Base-by-base conservation (phyloP, 2,797 vertebrate genomes). In the Macroramphosus scolopax region DNA sequence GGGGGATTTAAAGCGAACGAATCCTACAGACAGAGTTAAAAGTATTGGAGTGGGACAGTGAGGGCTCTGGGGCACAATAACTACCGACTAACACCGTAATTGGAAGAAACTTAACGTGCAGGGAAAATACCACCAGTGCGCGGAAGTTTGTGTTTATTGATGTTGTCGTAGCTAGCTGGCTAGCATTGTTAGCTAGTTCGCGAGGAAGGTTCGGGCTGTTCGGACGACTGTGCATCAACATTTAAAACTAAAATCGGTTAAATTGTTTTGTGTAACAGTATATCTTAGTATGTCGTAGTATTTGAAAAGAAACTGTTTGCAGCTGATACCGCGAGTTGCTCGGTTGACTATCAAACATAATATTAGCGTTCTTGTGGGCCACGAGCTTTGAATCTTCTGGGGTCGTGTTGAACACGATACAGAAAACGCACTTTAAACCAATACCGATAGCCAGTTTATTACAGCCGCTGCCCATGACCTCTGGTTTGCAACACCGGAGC, bases 81-180 rank as follows among this genome's bases (percentile, higher is more conserved):
- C 40, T 17, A 8, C 6, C 15, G 2, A 30, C 12, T 20, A 12
- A 16, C 36, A 0, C 26, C 4, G 14, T 15, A 2, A 29, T 3
- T 31, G 14, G 28, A 29, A 22, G 40, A 53, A 39, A 53, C 15
- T 22, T 13, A 18, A 20, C 14, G 32, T n/a, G 38, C 18, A 0
- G 28, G 15, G 31, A 49, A 48, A 63, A 17, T 11, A 16, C 30
- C 17, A 47, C 9, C 44, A 63, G 55, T 49, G 37, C 37, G 47
- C 50, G 48, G 58, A 84, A 77, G 76, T 84, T 80, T 75, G 58
- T 75, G 53, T 77, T 81, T 67, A 67, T 58, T 77, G 72, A 35
- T 57, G 64, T 68, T 67, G n/a, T n/a, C n/a, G 36, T 20, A 37
- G 45, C n/a, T 44, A 37, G 18, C n/a, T n/a, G n/a, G n/a, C n/a